Conservation (phyloP, 2,888 invertebrate species). For the Hyppa rectilinea region DNA sequence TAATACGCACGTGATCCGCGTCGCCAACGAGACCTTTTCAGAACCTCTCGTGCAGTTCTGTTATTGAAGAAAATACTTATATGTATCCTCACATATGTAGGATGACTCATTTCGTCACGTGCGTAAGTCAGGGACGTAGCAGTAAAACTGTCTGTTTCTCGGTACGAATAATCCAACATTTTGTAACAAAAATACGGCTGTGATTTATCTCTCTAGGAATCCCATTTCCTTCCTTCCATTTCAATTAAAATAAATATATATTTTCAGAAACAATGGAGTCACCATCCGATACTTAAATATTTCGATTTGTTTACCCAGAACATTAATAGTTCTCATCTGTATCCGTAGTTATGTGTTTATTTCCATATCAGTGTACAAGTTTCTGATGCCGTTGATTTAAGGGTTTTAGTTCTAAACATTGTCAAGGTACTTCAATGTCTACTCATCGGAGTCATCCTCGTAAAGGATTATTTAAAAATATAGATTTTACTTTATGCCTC, state of each 20-base stretch:
- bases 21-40: conserved; percentile 72
- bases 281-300: background rate
- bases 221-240: background rate
- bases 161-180: conserved; percentile 7
- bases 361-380: background rate
- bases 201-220: background rate
- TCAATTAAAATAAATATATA: background rate
- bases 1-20: conserved; percentile 86
- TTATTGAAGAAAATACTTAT: conserved; percentile 80
- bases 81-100: conserved; percentile 67
- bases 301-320: background rate
- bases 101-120: conserved; percentile 72
- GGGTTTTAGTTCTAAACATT: background rate
- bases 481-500: background rate
- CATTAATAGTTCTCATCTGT: background rate
- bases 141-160: conserved; percentile 23
- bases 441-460: too few species aligned
- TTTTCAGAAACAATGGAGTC: background rate
- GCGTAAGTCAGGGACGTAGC: conserved; percentile 34
- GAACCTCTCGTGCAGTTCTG: conserved; percentile 71
- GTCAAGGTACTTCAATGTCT: background rate
- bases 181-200: background rate
- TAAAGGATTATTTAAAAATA: background rate
- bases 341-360: background rate
- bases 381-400: too few species aligned